These are phyloP conservation scores for Leptopilina syphax DNA, from an alignment of 2,888 invertebrate genomes.

Conservation along the genomic window DNA sequence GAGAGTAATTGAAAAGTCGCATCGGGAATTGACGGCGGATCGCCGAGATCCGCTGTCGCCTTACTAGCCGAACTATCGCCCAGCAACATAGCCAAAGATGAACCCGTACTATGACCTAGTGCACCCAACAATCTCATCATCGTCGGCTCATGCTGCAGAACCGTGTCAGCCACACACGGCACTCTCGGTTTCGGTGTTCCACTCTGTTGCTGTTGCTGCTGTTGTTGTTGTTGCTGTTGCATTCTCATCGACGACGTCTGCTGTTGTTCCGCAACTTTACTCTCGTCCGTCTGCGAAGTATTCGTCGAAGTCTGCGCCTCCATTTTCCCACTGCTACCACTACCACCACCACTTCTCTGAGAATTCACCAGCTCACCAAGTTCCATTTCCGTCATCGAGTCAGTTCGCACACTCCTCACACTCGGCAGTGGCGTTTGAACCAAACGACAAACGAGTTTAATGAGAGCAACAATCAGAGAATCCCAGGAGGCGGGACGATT, in stretches of 20 bases:
- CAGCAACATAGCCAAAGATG: constrained; percentile 83
- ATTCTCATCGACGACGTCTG: constrained; percentile 69
- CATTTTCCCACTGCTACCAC: constrained; percentile 49
- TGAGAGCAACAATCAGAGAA: constrained; percentile 84
- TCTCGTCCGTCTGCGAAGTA: constrained; percentile 88
- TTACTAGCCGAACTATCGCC: constrained; percentile 77
- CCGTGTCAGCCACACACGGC: constrained; percentile 87
- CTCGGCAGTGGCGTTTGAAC: constrained; percentile 81
- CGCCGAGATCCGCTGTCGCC: constrained; percentile 76
- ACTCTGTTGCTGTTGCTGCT: constrained; percentile 39
- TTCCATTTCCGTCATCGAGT: constrained; percentile 67
- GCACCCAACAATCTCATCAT: constrained; percentile 91
- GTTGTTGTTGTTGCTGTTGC: constrained; percentile 50
- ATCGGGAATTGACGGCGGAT: constrained; percentile 88
- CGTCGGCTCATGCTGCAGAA: constrained; percentile 86
- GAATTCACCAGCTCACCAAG: constrained; percentile 59
- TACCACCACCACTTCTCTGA: constrained; percentile 57
- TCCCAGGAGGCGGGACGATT: constrained; percentile 85
- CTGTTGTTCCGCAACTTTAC: constrained; percentile 83
- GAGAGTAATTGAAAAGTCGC: constrained; percentile 91
- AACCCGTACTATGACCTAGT: constrained; percentile 86
- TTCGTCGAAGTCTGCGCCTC: constrained; percentile 67
- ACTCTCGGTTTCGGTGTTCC: constrained; percentile 70
- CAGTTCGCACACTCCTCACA: constrained; percentile 68
- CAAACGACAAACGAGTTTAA: constrained; percentile 83